A percentile compares a stretch with the other conserved stretches of the same genome.
Evolutionary conservation across 2,888 invertebrate species (phyloP).

Genomic region (Pristionchus entomophagus): DNA sequence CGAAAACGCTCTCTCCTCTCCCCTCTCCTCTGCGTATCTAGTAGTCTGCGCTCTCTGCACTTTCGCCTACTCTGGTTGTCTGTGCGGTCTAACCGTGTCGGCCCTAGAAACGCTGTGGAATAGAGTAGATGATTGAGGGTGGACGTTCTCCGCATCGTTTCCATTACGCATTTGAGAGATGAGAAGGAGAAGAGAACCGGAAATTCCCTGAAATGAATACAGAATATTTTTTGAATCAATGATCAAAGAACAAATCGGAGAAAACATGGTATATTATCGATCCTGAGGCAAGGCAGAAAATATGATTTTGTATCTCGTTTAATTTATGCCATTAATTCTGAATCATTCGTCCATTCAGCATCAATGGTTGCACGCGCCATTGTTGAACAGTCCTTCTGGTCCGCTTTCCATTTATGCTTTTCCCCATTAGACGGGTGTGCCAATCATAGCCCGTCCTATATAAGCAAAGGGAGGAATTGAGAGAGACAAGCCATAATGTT

Average conservation of each 20-base stretch:
- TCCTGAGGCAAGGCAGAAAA: too few species aligned
- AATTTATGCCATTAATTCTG: neutral
- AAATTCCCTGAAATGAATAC: neutral
- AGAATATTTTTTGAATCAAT: too few species aligned
- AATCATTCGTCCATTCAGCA: neutral
- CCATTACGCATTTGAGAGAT: neutral
- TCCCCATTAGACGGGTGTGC: neutral
- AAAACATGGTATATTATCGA: too few species aligned
- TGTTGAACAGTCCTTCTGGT: neutral
- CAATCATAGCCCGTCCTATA: neutral
- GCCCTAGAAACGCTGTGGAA: too few species aligned
- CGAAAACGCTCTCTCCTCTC: too few species aligned
- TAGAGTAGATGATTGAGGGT: conserved; percentile 12
- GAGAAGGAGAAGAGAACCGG: conserved; percentile 27
- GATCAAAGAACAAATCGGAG: too few species aligned
- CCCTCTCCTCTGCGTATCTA: too few species aligned
- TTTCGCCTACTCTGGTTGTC: too few species aligned
- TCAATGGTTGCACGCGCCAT: neutral
- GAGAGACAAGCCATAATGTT: neutral
- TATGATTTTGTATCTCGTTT: too few species aligned
- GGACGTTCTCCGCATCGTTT: neutral
- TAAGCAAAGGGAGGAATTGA: neutral
- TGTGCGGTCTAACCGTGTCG: too few species aligned
- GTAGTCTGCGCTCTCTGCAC: too few species aligned
- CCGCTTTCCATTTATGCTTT: conserved; percentile 19